phyloP scores from a whole-genome alignment of 2,888 invertebrate genomes.

The Drosophila borborema region DNA sequence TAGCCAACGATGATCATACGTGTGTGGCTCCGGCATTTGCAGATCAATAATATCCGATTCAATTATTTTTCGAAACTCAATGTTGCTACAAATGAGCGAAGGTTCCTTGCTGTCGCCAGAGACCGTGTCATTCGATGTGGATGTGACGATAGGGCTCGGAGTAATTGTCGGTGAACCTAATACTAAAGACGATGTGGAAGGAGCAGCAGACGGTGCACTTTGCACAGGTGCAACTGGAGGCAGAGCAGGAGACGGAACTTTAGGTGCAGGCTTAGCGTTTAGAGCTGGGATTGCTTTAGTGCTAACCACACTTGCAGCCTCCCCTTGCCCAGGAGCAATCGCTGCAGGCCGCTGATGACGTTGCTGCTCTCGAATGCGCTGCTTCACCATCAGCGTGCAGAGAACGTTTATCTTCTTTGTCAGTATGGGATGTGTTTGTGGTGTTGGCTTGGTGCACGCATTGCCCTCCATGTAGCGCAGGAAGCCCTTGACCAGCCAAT shows the following conservation, averaged over 20 bases:
- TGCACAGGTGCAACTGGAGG: not conserved
- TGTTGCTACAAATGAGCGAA: conserved; percentile 74
- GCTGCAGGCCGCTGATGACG: conserved; percentile 3
- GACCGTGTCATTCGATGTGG: not conserved
- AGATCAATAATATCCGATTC: conserved; percentile 75
- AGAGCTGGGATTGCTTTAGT: not conserved
- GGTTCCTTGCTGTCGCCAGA: conserved; percentile 16
- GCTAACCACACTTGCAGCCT: no score
- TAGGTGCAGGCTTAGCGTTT: not conserved
- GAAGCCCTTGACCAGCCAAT: conserved; percentile 83
- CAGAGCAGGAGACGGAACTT: not conserved
- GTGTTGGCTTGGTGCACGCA: conserved; percentile 83
- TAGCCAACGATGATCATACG: conserved; percentile 82
- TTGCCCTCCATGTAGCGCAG: conserved; percentile 75
- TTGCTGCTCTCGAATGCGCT: conserved; percentile 73
- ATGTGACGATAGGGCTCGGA: not conserved
- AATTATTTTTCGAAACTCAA: conserved; percentile 76
- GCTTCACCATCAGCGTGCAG: conserved; percentile 82
- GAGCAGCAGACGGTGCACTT: not conserved
- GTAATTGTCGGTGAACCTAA: not conserved
- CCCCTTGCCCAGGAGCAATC: not conserved
- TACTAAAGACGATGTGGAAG: not conserved
- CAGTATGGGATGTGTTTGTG: conserved; percentile 83
- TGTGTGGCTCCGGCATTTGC: conserved; percentile 73
- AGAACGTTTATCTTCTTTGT: conserved; percentile 83